Percentiles rank a stretch among this genome's conserved stretches.
phyloP scores from a whole-genome alignment of 2,888 invertebrate genomes.

The Thymelicus lineola region DNA sequence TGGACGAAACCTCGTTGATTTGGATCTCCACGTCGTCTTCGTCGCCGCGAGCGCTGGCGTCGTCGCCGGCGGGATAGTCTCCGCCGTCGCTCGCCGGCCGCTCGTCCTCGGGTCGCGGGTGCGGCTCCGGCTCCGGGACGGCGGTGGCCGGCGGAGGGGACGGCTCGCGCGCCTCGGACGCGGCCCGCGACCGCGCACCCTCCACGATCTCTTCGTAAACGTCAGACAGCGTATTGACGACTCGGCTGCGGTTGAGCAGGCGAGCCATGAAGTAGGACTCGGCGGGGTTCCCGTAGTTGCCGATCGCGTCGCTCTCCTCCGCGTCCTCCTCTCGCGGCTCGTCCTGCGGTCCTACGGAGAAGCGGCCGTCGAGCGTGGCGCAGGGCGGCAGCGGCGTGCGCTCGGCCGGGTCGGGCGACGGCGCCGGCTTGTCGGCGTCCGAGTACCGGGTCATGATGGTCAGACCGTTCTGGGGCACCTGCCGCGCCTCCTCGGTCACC shows the following conservation, averaged over 20 bases:
- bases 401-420: conserved; percentile 51
- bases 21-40: conserved; percentile 81
- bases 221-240: conserved; percentile 72
- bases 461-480: conserved; percentile 74
- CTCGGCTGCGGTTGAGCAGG: conserved; percentile 67
- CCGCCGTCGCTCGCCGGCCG: conserved; percentile 40
- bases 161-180: conserved; percentile 47
- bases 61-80: conserved; percentile 42
- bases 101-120: conserved; percentile 43
- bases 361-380: conserved; percentile 65
- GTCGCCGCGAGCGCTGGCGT: conserved; percentile 39
- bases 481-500: conserved; percentile 41
- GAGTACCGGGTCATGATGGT: conserved; percentile 81
- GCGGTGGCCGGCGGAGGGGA: conserved; percentile 44
- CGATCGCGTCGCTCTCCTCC: conserved; percentile 59
- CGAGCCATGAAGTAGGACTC: conserved; percentile 81
- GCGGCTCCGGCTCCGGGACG: conserved; percentile 39
- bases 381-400: conserved; percentile 63
- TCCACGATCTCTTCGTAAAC: conserved; percentile 71
- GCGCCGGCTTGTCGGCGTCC: conserved; percentile 61
- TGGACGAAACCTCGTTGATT: conserved; percentile 88
- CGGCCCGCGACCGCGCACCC: conserved; percentile 37
- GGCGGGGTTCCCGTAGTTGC: conserved; percentile 78
- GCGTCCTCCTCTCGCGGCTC: conserved; percentile 48
- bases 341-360: conserved; percentile 55